phyloP scores from a whole-genome alignment of 2,113 vertebrate genomes.

The Coracopsis vasa region DNA sequence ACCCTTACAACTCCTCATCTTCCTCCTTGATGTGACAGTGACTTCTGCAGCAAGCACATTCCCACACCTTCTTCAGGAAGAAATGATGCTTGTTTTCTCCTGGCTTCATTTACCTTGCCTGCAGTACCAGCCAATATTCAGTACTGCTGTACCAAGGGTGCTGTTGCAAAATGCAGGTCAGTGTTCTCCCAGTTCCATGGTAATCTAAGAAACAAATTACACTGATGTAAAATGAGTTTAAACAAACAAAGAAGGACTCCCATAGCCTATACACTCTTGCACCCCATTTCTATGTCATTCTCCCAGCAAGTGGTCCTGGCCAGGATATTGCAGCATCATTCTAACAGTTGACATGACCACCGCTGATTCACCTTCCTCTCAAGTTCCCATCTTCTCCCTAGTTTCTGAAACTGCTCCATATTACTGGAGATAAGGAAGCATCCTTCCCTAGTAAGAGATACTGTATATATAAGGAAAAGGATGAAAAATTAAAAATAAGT shows the following conservation, averaged over 20 bases:
- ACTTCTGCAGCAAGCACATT: neutral
- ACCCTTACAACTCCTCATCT: neutral
- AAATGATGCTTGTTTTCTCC: neutral
- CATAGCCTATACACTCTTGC: neutral
- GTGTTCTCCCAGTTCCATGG: neutral
- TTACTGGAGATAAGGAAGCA: neutral
- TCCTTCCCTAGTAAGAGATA: neutral
- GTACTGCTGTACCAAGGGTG: neutral
- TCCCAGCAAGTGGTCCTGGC: neutral
- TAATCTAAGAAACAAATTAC: neutral
- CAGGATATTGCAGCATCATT: neutral
- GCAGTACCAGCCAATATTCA: neutral
- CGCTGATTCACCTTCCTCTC: neutral
- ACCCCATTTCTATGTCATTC: neutral
- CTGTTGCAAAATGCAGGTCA: neutral
- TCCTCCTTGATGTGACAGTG: neutral
- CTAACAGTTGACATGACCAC: neutral
- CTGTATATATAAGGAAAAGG: neutral
- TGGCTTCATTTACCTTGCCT: neutral
- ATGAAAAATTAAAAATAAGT: neutral
- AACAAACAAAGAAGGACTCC: neutral
- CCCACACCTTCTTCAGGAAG: neutral
- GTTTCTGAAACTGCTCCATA: neutral
- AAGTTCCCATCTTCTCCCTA: neutral
- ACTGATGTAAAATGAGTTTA: neutral